A percentile compares a stretch with the other conserved stretches of the same genome.
Evolutionary conservation across 2,113 vertebrate genomes (phyloP).

Genomic region (Nycticorax nycticorax): DNA sequence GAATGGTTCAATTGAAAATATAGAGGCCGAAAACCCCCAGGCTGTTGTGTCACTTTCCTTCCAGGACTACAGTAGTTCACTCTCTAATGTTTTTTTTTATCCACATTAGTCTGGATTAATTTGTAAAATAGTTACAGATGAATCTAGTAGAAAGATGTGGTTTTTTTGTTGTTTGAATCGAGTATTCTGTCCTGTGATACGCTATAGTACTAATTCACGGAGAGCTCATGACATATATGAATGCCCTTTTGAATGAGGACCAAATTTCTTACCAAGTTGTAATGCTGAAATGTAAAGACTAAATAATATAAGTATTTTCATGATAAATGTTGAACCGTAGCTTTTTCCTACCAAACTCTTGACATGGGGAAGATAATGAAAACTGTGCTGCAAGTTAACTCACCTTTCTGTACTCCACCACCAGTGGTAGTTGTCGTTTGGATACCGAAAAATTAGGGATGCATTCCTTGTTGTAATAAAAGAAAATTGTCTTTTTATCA

Average conservation of each 20-base stretch:
- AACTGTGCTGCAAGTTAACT: background rate
- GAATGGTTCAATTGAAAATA: background rate
- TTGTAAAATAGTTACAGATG: constrained; percentile 14
- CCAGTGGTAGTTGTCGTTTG: background rate
- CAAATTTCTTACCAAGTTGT: background rate
- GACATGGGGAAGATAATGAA: background rate
- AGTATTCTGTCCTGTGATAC: background rate
- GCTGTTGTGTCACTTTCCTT: constrained; percentile 5
- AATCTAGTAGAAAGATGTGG: background rate
- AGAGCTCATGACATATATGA: background rate
- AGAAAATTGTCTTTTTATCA: background rate
- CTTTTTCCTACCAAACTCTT: background rate
- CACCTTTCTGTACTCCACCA: background rate
- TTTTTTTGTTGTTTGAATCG: background rate
- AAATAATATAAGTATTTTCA: background rate
- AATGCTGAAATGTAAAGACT: background rate
- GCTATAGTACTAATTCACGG: background rate
- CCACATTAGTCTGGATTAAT: background rate
- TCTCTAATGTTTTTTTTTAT: background rate
- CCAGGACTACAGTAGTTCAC: background rate
- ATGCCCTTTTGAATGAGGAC: background rate
- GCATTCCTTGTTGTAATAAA: background rate
- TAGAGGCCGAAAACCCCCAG: background rate
- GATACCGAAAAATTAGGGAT: background rate
- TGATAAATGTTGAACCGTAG: background rate